Evolutionary conservation across 2,888 invertebrate genomes (phyloP).

Genomic region (Galeopsomyia nigrocyanea): DNA sequence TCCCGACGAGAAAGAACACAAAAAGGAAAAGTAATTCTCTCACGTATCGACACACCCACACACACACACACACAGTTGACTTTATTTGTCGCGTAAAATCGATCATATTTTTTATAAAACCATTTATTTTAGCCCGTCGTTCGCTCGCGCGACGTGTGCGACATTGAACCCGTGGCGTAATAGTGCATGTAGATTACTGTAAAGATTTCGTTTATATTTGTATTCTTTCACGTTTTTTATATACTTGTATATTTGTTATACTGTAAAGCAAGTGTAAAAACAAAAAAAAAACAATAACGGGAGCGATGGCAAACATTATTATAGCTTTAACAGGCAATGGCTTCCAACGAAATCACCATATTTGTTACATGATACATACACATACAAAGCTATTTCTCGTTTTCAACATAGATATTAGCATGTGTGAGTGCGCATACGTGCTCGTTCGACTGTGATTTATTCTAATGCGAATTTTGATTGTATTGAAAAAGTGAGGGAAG

Average conservation of each 20-base stretch:
- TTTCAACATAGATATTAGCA: conserved; percentile 23
- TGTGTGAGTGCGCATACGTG: background rate
- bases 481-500: conserved; percentile 5
- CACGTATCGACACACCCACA: background rate
- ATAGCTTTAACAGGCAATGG: conserved; percentile 6
- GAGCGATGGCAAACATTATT: background rate
- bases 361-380: conserved; percentile 4
- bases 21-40: conserved; percentile 56
- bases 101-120: conserved; percentile 1
- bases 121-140: background rate
- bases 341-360: conserved; percentile 9
- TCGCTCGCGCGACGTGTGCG: background rate
- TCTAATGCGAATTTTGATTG: conserved; percentile 5
- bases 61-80: too few relatives aligned
- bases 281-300: background rate
- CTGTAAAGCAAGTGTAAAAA: conserved; percentile 12
- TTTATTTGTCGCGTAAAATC: background rate
- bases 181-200: conserved; percentile 17
- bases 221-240: conserved; percentile 17
- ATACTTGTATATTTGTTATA: conserved; percentile 28
- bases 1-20: conserved; percentile 60
- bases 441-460: conserved; percentile 24
- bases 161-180: background rate
- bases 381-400: conserved; percentile 12
- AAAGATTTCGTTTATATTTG: conserved; percentile 14